Conservation (phyloP, 1,140 invertebrate genomes). For the Probaryconus sp. region DNA sequence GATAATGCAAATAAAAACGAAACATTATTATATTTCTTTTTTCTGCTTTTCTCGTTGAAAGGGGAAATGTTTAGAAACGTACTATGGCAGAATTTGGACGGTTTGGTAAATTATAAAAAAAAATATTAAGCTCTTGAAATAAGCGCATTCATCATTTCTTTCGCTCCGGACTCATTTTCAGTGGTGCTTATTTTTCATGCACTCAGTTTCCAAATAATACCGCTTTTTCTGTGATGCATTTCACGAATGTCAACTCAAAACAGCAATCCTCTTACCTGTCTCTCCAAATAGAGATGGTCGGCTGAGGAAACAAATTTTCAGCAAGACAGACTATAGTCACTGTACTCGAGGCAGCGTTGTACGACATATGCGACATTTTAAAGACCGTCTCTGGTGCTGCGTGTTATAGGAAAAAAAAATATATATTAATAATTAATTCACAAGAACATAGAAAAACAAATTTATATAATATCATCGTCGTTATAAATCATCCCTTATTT, state of each 20-base stretch:
- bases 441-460: neutral
- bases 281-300: constrained; percentile 65
- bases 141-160: too few species aligned
- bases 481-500: neutral
- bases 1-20: too few species aligned
- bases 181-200: too few species aligned
- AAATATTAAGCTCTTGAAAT: too few species aligned
- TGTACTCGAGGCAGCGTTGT: constrained; percentile 62
- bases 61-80: too few species aligned
- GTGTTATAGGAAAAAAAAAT: constrained; percentile 55
- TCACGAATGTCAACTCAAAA: constrained; percentile 16
- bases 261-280: constrained; percentile 67
- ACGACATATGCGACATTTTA: constrained; percentile 62
- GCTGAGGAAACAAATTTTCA: constrained; percentile 67
- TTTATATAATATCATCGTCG: neutral
- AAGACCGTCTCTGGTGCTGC: constrained; percentile 68
- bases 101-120: too few species aligned
- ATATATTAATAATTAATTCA: constrained; percentile 33
- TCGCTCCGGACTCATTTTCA: too few species aligned
- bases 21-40: too few species aligned
- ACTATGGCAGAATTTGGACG: too few species aligned
- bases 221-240: neutral
- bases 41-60: too few species aligned
- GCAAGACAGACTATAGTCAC: constrained; percentile 67
- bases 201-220: too few species aligned